phyloP scores from a whole-genome alignment of 2,113 vertebrate species.

The Ceratotherium simum region DNA sequence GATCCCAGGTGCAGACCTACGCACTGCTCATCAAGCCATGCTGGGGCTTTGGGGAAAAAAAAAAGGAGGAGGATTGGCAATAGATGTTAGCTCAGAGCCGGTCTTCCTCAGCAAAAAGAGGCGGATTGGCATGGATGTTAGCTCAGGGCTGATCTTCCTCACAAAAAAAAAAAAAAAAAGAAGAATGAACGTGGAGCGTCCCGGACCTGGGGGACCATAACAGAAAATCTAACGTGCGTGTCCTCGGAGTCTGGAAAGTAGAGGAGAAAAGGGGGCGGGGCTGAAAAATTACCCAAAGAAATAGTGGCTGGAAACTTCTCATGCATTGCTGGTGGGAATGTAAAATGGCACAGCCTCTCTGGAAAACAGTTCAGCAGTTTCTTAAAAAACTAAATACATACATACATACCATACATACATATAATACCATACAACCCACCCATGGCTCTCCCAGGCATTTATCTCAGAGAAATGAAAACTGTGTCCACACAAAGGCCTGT shows the following conservation, averaged over 20 bases:
- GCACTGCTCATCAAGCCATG: too few species aligned
- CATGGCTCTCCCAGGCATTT: background rate
- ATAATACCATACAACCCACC: background rate
- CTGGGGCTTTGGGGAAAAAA: too few species aligned
- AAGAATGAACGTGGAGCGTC: background rate
- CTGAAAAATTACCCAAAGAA: background rate
- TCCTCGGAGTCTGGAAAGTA: background rate
- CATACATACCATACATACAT: too few species aligned
- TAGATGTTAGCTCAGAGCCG: too few species aligned
- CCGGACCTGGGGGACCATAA: background rate
- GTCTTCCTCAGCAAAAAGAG: too few species aligned
- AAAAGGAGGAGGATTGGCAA: too few species aligned
- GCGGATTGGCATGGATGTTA: too few species aligned
- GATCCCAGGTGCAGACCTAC: too few species aligned
- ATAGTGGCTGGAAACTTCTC: background rate
- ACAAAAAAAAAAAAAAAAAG: too few species aligned
- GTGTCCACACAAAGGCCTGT: background rate
- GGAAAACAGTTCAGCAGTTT: background rate
- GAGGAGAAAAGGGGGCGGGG: background rate
- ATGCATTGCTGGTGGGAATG: background rate
- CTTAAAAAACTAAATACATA: background rate
- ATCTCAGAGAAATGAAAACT: background rate
- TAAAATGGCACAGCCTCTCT: background rate
- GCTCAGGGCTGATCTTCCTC: too few species aligned
- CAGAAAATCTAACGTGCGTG: background rate